Percentiles rank a stretch among this genome's conserved stretches.
These are phyloP conservation scores for Notechis scutatus DNA, from an alignment of 2,113 vertebrate genomes.

Conservation along the genomic window DNA sequence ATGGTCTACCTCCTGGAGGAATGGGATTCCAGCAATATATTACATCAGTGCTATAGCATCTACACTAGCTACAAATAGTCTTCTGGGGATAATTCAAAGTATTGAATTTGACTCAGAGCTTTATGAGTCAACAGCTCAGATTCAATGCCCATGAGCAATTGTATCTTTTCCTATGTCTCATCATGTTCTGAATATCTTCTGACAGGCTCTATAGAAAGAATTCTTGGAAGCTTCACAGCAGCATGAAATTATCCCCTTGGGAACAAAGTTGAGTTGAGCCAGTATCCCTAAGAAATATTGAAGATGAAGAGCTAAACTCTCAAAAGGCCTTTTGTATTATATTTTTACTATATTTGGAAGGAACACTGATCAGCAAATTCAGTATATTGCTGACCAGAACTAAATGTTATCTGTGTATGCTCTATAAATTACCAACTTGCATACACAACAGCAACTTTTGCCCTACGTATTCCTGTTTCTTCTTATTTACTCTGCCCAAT, in stretches of 20 bases:
- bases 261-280: background rate
- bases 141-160: background rate
- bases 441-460: background rate
- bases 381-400: background rate
- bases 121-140: background rate
- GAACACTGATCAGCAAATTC: background rate
- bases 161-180: background rate
- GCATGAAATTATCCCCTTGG: background rate
- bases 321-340: background rate
- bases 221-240: background rate
- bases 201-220: background rate
- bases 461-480: background rate
- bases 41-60: background rate
- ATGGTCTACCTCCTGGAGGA: background rate
- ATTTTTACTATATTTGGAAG: background rate
- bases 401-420: background rate
- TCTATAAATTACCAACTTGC: background rate
- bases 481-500: background rate
- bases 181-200: background rate
- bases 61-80: background rate
- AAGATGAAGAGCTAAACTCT: background rate
- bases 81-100: background rate
- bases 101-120: slow-evolving; percentile 7
- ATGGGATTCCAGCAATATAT: background rate
- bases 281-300: background rate